Evolutionary conservation across 1,140 invertebrate genomes (phyloP).

Genomic region (Sinonovacula constricta): DNA sequence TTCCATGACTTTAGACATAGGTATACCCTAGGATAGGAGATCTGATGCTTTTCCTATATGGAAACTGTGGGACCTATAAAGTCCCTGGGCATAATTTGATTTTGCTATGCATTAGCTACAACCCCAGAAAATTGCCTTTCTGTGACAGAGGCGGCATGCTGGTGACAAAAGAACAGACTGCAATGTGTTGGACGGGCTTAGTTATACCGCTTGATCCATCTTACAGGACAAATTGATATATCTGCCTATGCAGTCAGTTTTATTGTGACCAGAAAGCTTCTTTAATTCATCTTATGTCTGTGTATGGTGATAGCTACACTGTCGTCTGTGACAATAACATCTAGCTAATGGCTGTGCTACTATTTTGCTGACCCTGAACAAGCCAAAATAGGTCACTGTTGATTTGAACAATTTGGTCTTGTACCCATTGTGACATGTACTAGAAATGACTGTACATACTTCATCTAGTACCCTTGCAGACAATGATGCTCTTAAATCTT

Average conservation of each 20-base stretch:
- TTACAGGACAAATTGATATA: not conserved
- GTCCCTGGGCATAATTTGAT: not conserved
- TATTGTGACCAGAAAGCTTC: not conserved
- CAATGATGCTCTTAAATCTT: slow-evolving; percentile 4
- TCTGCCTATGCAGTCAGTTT: not conserved
- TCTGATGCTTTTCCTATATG: too few species aligned
- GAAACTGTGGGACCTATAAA: too few species aligned
- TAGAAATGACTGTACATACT: not conserved
- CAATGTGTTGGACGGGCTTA: not conserved
- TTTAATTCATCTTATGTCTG: not conserved
- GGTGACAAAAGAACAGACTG: slow-evolving; percentile 2
- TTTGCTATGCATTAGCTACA: not conserved
- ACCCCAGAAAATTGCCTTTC: not conserved
- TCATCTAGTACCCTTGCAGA: not conserved
- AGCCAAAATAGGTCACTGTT: slow-evolving; percentile 13
- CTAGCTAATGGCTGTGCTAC: not conserved
- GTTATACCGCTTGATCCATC: not conserved
- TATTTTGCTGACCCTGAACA: too few species aligned
- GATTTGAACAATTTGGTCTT: not conserved
- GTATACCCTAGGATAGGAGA: too few species aligned
- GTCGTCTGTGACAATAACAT: not conserved
- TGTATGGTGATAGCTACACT: not conserved
- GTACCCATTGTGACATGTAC: not conserved
- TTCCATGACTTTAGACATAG: too few species aligned
- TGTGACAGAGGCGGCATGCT: not conserved